Percentiles rank a stretch among this genome's conserved stretches.
Evolutionary conservation across 2,888 invertebrate genomes (phyloP).

Genomic region (Diloba caeruleocephala): DNA sequence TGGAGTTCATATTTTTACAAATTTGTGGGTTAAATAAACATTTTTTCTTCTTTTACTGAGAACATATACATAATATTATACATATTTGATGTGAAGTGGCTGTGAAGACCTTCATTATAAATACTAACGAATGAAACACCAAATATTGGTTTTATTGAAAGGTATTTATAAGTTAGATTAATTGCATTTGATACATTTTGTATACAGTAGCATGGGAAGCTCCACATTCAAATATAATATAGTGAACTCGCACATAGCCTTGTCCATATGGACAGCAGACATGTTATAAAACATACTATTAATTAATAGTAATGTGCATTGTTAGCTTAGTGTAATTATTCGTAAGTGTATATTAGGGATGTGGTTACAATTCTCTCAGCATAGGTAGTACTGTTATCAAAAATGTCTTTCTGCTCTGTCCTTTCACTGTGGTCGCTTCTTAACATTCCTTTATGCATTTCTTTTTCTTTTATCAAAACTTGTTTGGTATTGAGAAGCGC

Average conservation of each 20-base stretch:
- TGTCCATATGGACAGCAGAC: constrained; percentile 79
- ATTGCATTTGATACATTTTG: constrained; percentile 71
- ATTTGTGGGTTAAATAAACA: constrained; percentile 59
- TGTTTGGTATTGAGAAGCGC: constrained; percentile 62
- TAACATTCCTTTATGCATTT: constrained; percentile 83
- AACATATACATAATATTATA: constrained; percentile 65
- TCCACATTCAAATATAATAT: constrained; percentile 63
- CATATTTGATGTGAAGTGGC: constrained; percentile 78
- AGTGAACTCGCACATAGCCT: constrained; percentile 81
- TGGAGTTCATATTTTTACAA: constrained; percentile 71
- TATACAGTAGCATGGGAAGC: constrained; percentile 67
- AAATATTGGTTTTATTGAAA: constrained; percentile 78
- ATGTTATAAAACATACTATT: constrained; percentile 76
- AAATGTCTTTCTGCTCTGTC: constrained; percentile 71
- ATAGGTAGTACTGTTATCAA: constrained; percentile 68
- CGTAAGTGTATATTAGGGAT: constrained; percentile 85
- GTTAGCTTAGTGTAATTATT: constrained; percentile 86
- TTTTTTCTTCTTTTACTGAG: constrained; percentile 63
- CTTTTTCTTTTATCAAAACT: constrained; percentile 64
- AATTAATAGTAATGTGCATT: constrained; percentile 80
- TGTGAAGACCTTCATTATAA: constrained; percentile 81
- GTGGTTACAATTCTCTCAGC: constrained; percentile 76
- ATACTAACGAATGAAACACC: constrained; percentile 73
- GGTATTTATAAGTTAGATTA: constrained; percentile 76
- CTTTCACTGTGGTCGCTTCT: constrained; percentile 81